Evolutionary conservation across 2,888 invertebrate genomes (phyloP).

Genomic region (Nycteola revayana): DNA sequence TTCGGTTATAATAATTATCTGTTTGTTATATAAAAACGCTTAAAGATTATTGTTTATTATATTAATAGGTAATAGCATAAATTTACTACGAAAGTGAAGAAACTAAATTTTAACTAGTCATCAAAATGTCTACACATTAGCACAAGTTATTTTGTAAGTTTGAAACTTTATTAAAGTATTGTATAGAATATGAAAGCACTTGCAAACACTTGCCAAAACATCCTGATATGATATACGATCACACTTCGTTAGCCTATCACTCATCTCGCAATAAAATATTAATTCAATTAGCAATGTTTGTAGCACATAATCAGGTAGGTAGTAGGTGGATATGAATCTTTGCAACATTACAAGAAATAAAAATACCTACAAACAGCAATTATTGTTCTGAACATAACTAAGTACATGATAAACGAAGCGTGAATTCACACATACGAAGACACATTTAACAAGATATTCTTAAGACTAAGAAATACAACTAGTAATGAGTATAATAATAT

Average conservation of each 20-base stretch:
- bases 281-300: too few relatives aligned
- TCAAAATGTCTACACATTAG: conserved; percentile 22
- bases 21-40: conserved; percentile 42
- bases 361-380: conserved; percentile 5
- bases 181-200: conserved; percentile 44
- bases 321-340: too few relatives aligned
- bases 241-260: conserved; percentile 36
- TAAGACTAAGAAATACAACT: conserved; percentile 57
- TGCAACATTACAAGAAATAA: too few relatives aligned
- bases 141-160: conserved; percentile 25
- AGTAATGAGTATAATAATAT: conserved; percentile 49
- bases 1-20: conserved; percentile 40
- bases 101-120: conserved; percentile 45
- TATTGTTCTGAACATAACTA: conserved; percentile 17
- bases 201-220: conserved; percentile 39
- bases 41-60: conserved; percentile 30
- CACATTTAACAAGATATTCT: conserved; percentile 55
- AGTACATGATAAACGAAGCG: conserved; percentile 22
- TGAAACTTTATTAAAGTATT: conserved; percentile 27
- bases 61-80: conserved; percentile 19
- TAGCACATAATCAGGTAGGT: too few relatives aligned
- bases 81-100: conserved; percentile 34
- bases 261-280: conserved; percentile 9
- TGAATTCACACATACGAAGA: conserved; percentile 34
- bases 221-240: conserved; percentile 55